Evolutionary conservation across 2,888 invertebrate genomes (phyloP).

Genomic region (Agrotis segetum): DNA sequence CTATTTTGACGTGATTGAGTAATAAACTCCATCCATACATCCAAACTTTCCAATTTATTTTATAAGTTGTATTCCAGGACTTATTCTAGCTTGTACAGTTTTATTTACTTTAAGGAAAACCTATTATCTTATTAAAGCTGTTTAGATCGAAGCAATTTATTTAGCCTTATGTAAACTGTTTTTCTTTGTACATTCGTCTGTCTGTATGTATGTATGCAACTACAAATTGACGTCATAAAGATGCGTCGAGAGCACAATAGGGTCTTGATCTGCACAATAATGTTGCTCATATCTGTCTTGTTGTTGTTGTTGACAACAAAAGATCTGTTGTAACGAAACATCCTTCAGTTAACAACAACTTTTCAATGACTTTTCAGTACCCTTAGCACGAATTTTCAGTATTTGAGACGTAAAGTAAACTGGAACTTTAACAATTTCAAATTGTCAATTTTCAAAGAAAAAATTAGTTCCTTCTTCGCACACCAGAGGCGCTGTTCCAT

Average conservation of each 20-base stretch:
- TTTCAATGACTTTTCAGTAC: constrained; percentile 35
- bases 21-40: no score
- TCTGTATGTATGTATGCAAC: background rate
- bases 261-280: constrained; percentile 40
- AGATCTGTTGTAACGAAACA: constrained; percentile 47
- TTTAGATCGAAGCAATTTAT: background rate
- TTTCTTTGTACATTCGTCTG: background rate
- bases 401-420: no score
- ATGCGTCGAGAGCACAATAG: constrained; percentile 28
- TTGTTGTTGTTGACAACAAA: constrained; percentile 46
- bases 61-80: background rate
- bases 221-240: constrained; percentile 19
- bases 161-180: background rate
- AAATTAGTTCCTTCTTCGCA: no score
- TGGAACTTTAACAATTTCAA: no score
- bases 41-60: no score
- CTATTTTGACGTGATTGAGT: no score
- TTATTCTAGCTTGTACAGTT: background rate
- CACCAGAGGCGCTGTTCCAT: no score
- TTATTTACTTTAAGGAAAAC: constrained; percentile 1
- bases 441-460: no score
- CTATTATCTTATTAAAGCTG: background rate
- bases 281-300: constrained; percentile 44
- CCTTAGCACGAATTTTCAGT: no score
- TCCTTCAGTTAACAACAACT: constrained; percentile 31